Base-by-base conservation (phyloP, 1,140 invertebrate genomes). In the Drosophila bipectinata region DNA sequence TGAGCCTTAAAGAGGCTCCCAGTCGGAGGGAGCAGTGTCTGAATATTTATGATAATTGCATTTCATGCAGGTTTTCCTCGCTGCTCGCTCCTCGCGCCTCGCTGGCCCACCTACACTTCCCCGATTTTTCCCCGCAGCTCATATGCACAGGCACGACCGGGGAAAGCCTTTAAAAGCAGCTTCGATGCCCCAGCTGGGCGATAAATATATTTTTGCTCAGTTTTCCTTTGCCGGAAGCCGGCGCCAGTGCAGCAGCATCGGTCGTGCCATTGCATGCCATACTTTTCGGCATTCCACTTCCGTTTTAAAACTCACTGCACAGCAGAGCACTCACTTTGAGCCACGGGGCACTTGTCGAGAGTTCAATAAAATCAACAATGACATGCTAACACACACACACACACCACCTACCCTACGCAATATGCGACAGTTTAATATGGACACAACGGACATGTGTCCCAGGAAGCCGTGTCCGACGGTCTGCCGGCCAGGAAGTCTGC, bases 31-130 rank as follows among this genome's bases (percentile, higher is more conserved):
- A 54, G 52, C 71, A 54, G 73, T 60, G 64, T 77, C 78, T 61
- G 82, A 85, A 85, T 85, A 85, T 85, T 85, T 85, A 85, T 85
- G 82, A 85, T 85, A 85, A 85, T 85, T 85, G 82, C 82, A 85
- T 85, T 85, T 85, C 64, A 87, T 87, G 82, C 82, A 76, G 82
- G 72, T 64, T 75, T 76, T 60, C 18, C 18, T n/a, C 41, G 41
- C 14, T n/a, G 4, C 15, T 15, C 15, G 1, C 18, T 60, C 18
- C 18, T n/a, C 41, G 41, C 14, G 5, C 14, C 15, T 21, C 18
- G 44, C 39, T 14, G 15, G 1, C 4, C 8, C 15, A 47, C 18
- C 41, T 18, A 34, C 39, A 41, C n/a, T 41, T 41, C 18, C 18
- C 18, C 18, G 18, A 21, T 45, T 45, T 45, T 15, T 7, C 4